A percentile compares a stretch with the other conserved stretches of the same genome.
Conservation (phyloP, 2,113 vertebrate genomes). For the Rostratula benghalensis region DNA sequence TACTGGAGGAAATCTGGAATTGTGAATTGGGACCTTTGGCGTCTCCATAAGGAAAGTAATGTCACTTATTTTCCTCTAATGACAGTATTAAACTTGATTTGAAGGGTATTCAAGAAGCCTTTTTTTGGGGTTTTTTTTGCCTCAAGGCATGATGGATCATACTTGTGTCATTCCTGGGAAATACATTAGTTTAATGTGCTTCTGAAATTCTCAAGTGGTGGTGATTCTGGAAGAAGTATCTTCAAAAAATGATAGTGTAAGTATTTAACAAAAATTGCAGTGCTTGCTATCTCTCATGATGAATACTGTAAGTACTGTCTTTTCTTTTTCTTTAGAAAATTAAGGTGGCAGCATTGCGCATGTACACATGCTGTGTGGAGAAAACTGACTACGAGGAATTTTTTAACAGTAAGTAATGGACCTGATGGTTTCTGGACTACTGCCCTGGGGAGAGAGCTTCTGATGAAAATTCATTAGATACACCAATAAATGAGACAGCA, state of each 20-base stretch:
- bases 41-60: background rate
- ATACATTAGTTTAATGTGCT: background rate
- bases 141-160: background rate
- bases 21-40: background rate
- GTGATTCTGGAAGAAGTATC: background rate
- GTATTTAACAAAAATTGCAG: background rate
- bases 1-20: background rate
- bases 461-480: background rate
- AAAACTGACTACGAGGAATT: slow-evolving; percentile 95
- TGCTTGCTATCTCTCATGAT: background rate
- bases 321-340: slow-evolving; percentile 86
- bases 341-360: slow-evolving; percentile 94
- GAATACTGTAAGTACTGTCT: slow-evolving; percentile 22
- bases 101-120: background rate
- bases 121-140: background rate
- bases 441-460: background rate
- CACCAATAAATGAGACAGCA: background rate
- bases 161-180: background rate
- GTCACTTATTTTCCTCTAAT: background rate
- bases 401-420: slow-evolving; percentile 87
- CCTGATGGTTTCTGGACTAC: background rate
- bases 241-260: background rate
- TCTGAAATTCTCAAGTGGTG: background rate
- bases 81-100: background rate
- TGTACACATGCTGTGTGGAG: slow-evolving; percentile 98